These are phyloP conservation scores for Gorsachius goisagi DNA, from an alignment of 2,113 vertebrate genomes.

Conservation along the genomic window DNA sequence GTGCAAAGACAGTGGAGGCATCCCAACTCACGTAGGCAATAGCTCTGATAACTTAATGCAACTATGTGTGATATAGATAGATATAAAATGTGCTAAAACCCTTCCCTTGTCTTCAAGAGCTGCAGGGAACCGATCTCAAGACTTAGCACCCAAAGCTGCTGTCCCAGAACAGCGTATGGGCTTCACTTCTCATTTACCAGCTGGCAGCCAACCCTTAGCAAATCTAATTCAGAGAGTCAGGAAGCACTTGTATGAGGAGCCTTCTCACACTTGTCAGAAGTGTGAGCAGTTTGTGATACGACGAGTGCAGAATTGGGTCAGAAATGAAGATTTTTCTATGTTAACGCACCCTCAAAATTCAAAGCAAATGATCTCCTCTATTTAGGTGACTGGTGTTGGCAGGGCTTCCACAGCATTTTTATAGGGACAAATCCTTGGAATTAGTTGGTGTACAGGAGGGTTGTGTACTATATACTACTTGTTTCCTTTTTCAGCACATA, in stretches of 20 bases:
- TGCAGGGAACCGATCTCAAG: neutral
- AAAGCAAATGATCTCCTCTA: neutral
- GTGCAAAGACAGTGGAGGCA: neutral
- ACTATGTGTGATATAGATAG: neutral
- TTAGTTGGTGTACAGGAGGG: neutral
- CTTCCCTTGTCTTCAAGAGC: neutral
- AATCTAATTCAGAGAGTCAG: neutral
- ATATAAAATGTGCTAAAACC: neutral
- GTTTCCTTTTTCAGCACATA: neutral
- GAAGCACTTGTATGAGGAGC: neutral
- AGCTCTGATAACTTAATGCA: neutral
- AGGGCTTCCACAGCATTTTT: neutral
- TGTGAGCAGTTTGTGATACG: neutral
- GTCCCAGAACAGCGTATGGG: neutral
- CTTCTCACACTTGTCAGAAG: neutral
- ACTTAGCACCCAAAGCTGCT: neutral
- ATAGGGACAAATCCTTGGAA: neutral
- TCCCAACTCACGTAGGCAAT: neutral
- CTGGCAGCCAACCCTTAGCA: neutral
- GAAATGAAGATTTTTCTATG: neutral
- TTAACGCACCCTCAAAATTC: neutral
- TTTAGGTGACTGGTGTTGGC: neutral
- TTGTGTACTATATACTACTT: neutral
- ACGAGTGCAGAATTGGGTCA: neutral
- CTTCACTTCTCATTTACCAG: neutral